Evolutionary conservation across 2,797 vertebrate species (phyloP).

Genomic region (Centropyge bicolor): DNA sequence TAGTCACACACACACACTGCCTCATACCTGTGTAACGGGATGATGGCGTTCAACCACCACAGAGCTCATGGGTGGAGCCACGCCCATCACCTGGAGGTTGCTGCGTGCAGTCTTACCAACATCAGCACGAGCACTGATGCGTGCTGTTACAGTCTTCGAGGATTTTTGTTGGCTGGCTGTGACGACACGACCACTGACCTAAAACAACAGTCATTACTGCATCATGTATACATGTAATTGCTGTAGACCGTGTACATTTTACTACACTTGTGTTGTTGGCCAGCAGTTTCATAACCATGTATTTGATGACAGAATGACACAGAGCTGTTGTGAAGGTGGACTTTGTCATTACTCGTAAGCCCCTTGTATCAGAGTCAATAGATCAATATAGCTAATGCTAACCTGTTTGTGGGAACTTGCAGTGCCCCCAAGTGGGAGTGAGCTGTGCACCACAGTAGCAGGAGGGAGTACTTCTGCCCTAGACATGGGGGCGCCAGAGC

Average conservation of each 20-base stretch:
- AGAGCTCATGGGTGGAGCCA: constrained; percentile 93
- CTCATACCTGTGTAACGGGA: constrained; percentile 91
- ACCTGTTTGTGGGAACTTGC: constrained; percentile 86
- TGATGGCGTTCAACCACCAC: constrained; percentile 95
- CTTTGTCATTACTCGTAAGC: background rate
- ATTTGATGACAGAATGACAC: background rate
- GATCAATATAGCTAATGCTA: constrained; percentile 25
- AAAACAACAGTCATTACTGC: constrained; percentile 31
- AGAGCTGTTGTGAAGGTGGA: background rate
- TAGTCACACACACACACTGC: background rate
- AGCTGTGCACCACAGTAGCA: constrained; percentile 74
- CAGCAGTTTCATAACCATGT: background rate
- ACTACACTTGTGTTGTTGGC: background rate
- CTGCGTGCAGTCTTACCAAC: constrained; percentile 80
- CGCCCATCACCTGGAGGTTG: constrained; percentile 89
- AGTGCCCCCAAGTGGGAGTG: constrained; percentile 78
- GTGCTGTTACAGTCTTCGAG: constrained; percentile 91
- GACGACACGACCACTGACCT: constrained; percentile 87
- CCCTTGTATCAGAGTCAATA: background rate
- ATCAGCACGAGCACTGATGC: constrained; percentile 88
- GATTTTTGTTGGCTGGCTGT: constrained; percentile 92
- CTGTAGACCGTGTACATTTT: no score
- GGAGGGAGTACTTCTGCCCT: constrained; percentile 79
- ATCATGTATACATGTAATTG: background rate
- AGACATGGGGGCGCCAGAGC: constrained; percentile 56